A percentile compares a stretch with the other conserved stretches of the same genome.
Evolutionary conservation across 2,888 invertebrate species (phyloP).

Genomic region (Cantharis rufa): DNA sequence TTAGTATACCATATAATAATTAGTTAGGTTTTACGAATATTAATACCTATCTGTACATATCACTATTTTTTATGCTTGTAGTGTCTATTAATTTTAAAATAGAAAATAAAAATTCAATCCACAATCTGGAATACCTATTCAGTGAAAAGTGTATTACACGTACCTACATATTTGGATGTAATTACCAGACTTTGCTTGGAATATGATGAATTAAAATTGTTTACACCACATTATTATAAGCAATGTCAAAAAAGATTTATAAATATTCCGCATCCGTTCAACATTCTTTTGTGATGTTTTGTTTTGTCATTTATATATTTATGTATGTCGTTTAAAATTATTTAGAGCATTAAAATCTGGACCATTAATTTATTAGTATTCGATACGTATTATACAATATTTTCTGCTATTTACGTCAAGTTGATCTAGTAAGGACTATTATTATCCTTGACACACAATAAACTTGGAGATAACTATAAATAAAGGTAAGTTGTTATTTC

Average conservation of each 20-base stretch:
- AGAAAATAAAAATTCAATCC: no score
- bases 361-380: neutral
- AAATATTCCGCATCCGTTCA: neutral
- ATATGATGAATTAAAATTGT: neutral
- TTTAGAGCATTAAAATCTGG: neutral
- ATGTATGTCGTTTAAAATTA: no score
- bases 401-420: neutral
- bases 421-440: neutral
- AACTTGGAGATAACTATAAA: neutral
- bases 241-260: neutral
- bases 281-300: neutral
- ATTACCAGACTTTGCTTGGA: neutral
- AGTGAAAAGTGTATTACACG: no score
- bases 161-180: neutral
- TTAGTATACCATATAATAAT: no score
- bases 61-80: no score
- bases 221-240: neutral
- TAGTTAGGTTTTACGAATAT: no score
- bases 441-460: neutral
- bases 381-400: neutral
- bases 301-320: neutral
- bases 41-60: no score
- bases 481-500: neutral
- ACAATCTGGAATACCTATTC: no score
- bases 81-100: no score